Base-by-base conservation (phyloP, 2,888 invertebrate species). In the Sminthurides aquaticus region DNA sequence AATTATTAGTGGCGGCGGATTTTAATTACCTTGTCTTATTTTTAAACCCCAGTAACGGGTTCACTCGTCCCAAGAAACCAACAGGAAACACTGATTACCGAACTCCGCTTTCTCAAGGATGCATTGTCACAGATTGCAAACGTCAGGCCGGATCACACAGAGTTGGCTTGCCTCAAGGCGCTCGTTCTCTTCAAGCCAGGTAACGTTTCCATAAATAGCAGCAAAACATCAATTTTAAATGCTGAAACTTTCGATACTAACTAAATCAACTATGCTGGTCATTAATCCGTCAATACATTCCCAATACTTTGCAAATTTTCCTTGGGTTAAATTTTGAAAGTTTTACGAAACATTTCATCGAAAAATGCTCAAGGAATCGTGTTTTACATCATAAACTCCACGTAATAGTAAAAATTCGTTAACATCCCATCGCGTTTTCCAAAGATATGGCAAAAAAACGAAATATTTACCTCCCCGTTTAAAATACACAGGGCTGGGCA, bases 101-200 rank as follows among this genome's bases (percentile, higher is more conserved):
- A 85, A 76, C 82, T 83, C 69, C 75, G 85, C 77, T 79, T 82
- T 79, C 75, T 91, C 65, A 81, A 85, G 52, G 85, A 86, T 72
- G 80, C 89, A 1, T 80, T 89, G 61, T 82, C 84, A 29, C 83
- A 86, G 74, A 84, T 90, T 75, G 81, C 84, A 5, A 79, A 84
- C 8, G 80, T 87, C 62, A 81, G 85, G 70, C 83, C 91, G 22
- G 91, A 93, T 78, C 87, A 88, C 77, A 87, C 88, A 0, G 92
- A 93, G 77, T 89, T 86, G 76, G 89, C 91, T 49, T 91, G 88
- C 78, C 80, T 93, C n/a, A 91, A 91, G 77, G 88, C 89, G 0
- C 81, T 89, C 11, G 84, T 90, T 3, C 81, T 92, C 3, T 92
- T 91, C 78, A 89, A 89, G 79, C 84, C 88, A 79, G 90, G 91